Evolutionary conservation across 2,888 invertebrate species (phyloP).

Genomic region (Melanotus villosus): DNA sequence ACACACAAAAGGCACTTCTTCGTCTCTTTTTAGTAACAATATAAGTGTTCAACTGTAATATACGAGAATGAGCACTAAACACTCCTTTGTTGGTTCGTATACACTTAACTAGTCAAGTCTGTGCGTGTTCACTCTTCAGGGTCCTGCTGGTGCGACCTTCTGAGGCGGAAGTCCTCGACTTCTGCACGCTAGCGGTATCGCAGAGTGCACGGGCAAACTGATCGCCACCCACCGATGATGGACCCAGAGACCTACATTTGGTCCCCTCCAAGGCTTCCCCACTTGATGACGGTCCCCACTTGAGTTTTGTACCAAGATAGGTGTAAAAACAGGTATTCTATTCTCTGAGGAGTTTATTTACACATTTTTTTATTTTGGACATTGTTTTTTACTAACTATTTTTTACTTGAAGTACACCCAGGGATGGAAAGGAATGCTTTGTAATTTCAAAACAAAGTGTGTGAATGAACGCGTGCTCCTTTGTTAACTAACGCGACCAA

Average conservation of each 20-base stretch:
- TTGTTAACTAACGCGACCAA: too few species aligned
- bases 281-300: constrained; percentile 56
- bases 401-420: too few species aligned
- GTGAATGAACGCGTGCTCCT: too few species aligned
- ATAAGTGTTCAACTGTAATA: constrained; percentile 8
- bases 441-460: too few species aligned
- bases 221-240: constrained; percentile 65
- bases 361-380: neutral
- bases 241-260: constrained; percentile 67
- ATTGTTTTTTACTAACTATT: neutral
- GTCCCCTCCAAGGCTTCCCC: constrained; percentile 58
- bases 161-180: constrained; percentile 61
- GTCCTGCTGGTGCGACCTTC: constrained; percentile 58
- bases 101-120: constrained; percentile 23
- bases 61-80: constrained; percentile 18
- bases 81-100: constrained; percentile 29
- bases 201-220: constrained; percentile 64
- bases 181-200: constrained; percentile 62
- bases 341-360: constrained; percentile 23
- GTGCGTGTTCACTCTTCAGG: constrained; percentile 46
- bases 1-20: constrained; percentile 10
- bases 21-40: constrained; percentile 1
- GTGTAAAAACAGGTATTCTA: constrained; percentile 42
- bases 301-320: constrained; percentile 44
- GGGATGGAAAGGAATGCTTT: too few species aligned